Percentiles rank a stretch among this genome's conserved stretches.
These are phyloP conservation scores for Orchestia grillus DNA, from an alignment of 1,140 invertebrate genomes.

Conservation along the genomic window DNA sequence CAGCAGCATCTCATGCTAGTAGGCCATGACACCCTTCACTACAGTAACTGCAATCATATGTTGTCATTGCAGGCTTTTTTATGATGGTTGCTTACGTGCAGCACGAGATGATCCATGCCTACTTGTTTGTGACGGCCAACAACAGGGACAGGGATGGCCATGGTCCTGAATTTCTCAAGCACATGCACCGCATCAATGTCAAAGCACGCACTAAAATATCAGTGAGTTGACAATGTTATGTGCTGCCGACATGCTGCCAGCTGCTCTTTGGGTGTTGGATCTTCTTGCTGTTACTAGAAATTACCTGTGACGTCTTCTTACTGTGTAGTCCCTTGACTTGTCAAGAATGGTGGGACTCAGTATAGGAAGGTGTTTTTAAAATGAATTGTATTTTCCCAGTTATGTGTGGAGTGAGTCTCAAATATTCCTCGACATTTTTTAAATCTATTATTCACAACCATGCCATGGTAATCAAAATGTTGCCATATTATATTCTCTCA, in stretches of 20 bases:
- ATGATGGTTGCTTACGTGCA: constrained; percentile 70
- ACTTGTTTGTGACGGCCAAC: constrained; percentile 88
- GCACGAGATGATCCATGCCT: constrained; percentile 99
- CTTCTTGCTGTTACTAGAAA: neutral
- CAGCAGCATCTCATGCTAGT: too few species aligned
- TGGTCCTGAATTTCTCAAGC: constrained; percentile 92
- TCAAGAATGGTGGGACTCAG: too few species aligned
- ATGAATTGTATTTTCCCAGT: too few species aligned
- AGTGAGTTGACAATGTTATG: constrained; percentile 51
- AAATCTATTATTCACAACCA: too few species aligned
- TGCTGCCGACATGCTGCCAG: neutral
- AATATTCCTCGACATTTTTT: too few species aligned
- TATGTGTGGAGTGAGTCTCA: too few species aligned
- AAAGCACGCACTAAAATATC: constrained; percentile 81
- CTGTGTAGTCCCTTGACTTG: too few species aligned
- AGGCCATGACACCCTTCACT: too few species aligned
- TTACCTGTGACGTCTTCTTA: neutral
- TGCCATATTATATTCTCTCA: too few species aligned
- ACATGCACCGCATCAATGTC: constrained; percentile 94
- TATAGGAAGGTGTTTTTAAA: too few species aligned
- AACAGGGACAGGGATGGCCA: constrained; percentile 90
- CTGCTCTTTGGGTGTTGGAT: neutral
- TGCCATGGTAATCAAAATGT: too few species aligned
- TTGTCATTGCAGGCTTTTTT: neutral
- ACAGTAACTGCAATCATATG: too few species aligned